Conservation (phyloP, 23 tunicate genomes). For the Trididemnum nubilum region DNA sequence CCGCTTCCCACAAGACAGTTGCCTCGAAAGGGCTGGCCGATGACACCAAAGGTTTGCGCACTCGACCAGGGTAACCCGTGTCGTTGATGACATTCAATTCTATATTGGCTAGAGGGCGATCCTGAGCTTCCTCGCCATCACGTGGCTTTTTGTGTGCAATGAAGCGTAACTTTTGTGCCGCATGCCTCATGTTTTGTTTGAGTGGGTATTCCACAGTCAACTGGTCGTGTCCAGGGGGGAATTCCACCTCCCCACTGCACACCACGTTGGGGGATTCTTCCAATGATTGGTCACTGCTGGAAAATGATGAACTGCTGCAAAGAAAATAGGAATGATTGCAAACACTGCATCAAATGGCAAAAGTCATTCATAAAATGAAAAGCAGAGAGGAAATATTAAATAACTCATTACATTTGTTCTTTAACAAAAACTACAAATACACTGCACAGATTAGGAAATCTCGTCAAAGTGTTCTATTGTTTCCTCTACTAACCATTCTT, state of each 20-base stretch:
- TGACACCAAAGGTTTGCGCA: conserved; percentile 68
- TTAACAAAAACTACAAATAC: too few species aligned
- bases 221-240: conserved; percentile 56
- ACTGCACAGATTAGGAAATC: too few species aligned
- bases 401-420: too few species aligned
- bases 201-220: conserved; percentile 74
- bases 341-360: too few species aligned
- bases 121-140: conserved; percentile 24
- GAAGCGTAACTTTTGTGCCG: conserved; percentile 52
- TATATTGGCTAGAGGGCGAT: conserved; percentile 74
- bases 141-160: conserved; percentile 36
- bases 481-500: too few species aligned
- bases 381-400: too few species aligned
- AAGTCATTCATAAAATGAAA: too few species aligned
- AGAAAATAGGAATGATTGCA: neutral
- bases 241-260: conserved; percentile 55
- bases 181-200: conserved; percentile 77
- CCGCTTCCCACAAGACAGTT: conserved; percentile 84
- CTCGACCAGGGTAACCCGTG: conserved; percentile 93
- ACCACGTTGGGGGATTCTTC: conserved; percentile 46
- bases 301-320: conserved; percentile 32
- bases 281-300: conserved; percentile 29
- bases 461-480: too few species aligned
- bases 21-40: conserved; percentile 63
- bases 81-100: conserved; percentile 91